Base-by-base conservation (phyloP, 92 coral and sea anemone genomes). In the Porites cylindrica region DNA sequence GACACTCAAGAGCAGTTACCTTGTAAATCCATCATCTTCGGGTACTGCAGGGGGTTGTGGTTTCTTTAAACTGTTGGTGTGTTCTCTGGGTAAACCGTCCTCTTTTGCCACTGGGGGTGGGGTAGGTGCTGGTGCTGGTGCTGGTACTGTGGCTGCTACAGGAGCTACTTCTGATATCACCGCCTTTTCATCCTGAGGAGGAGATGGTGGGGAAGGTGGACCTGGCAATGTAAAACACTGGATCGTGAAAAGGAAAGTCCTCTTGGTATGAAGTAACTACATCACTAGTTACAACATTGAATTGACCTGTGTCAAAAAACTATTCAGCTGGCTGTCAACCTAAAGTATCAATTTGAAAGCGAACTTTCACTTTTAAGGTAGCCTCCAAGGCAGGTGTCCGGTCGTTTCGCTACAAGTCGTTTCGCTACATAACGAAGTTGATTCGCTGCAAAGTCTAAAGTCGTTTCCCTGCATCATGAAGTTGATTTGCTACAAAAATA, bases 1-100 rank as follows among this genome's bases (percentile, higher is more conserved):
- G 19, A 1, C 12, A 43, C 7, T 72, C 18, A 73, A 23, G 7
- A 13, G 7, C 51, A 23, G 14, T 69, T 50, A 95, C 98, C 98
- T 95, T 18, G 94, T 81, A 64, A 95, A 95, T 54, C 90, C 94
- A 66, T 95, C 98, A 86, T 95, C 98, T 58, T 93, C 96, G 10
- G 96, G 94, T 3, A 93, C 98, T 52, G 96, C 94, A 2, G 86
- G 86, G 7, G 86, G 78, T 47, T 91, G 85, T 10, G 98, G 89
- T 78, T 95, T 95, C 85, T 93, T 95, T n/a, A 88, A 71, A 21
- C 82, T 77, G 50, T 84, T 88, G 51, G 93, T 88, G 23, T 83
- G 79, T 73, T 78, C 88, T 59, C 63, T 83, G 19, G 96, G 88
- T 17, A 88, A 66, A 60, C 86, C 43, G 58, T 88, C 82, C 58